A percentile compares a stretch with the other conserved stretches of the same genome.
These are phyloP conservation scores for Gymnobelideus leadbeateri DNA, from an alignment of 2,113 vertebrate species.

Conservation along the genomic window DNA sequence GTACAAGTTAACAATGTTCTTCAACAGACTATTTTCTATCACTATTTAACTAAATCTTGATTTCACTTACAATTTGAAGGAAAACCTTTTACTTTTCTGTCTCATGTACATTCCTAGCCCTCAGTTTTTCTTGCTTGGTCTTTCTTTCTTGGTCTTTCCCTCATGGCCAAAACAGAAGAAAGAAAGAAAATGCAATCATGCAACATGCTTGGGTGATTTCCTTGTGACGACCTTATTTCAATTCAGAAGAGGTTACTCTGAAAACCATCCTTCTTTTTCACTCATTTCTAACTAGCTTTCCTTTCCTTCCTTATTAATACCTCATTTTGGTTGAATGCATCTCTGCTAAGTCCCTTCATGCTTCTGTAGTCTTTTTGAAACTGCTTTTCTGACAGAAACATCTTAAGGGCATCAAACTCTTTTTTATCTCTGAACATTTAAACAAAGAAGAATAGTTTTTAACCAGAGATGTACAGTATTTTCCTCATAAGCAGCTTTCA, in stretches of 20 bases:
- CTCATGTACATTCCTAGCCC: background rate
- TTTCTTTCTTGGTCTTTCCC: background rate
- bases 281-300: background rate
- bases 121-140: background rate
- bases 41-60: background rate
- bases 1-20: background rate
- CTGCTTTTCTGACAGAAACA: background rate
- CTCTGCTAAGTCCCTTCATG: background rate
- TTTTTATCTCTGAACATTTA: background rate
- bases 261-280: background rate
- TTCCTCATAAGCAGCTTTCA: background rate
- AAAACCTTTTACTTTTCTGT: background rate
- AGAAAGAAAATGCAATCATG: background rate
- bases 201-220: background rate
- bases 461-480: background rate
- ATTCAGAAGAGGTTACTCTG: background rate
- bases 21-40: background rate
- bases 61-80: background rate
- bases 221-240: background rate
- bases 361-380: background rate
- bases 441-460: background rate
- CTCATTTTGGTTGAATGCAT: background rate
- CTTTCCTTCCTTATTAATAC: background rate
- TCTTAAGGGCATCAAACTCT: background rate
- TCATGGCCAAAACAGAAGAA: background rate